Percentiles rank a stretch among this genome's conserved stretches.
Evolutionary conservation across 2,888 invertebrate species (phyloP).

Genomic region (Polydrusus tereticollis): DNA sequence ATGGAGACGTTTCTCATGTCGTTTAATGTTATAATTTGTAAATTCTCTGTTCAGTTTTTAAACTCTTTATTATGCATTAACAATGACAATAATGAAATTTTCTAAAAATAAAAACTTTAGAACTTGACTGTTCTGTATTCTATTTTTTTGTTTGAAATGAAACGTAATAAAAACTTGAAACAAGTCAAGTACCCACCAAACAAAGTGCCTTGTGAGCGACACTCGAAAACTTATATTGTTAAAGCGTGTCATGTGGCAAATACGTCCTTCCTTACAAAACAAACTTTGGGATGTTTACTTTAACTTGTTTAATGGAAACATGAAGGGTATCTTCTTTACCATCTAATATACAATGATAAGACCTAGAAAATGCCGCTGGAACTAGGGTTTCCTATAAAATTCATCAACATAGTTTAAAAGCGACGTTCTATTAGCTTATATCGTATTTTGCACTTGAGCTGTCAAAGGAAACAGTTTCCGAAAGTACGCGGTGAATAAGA

Average conservation of each 20-base stretch:
- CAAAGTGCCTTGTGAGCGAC: not conserved
- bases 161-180: too few species aligned
- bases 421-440: constrained; percentile 40
- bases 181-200: not conserved
- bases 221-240: constrained; percentile 2
- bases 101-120: too few species aligned
- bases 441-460: constrained; percentile 46
- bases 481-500: constrained; percentile 26
- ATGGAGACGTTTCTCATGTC: too few species aligned
- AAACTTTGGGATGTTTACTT: constrained; percentile 9
- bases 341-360: constrained; percentile 37
- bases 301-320: constrained; percentile 10
- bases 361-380: constrained; percentile 34
- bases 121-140: not conserved
- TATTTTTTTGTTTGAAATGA: too few species aligned
- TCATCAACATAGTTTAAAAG: constrained; percentile 47
- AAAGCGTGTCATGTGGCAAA: constrained; percentile 1
- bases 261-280: constrained; percentile 10
- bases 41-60: too few species aligned
- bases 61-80: too few species aligned
- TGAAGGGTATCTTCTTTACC: constrained; percentile 31
- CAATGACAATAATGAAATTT: too few species aligned
- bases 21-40: too few species aligned
- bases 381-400: constrained; percentile 38
- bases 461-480: constrained; percentile 36